Conservation (phyloP, 2,113 vertebrate genomes). For the Melanotaenia duboulayi region DNA sequence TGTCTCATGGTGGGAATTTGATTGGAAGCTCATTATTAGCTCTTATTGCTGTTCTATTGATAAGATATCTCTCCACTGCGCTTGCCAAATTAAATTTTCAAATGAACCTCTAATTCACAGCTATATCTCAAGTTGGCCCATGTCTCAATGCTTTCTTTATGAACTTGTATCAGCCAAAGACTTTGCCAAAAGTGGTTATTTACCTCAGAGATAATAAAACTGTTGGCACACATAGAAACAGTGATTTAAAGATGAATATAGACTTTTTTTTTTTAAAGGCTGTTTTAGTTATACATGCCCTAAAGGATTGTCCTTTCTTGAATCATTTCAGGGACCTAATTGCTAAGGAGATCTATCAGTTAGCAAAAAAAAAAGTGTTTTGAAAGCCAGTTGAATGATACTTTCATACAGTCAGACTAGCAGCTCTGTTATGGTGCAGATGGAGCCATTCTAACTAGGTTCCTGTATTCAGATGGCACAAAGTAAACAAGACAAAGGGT, state of each 20-base stretch:
- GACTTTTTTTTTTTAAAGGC: slow-evolving; percentile 12
- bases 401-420: not conserved
- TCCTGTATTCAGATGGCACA: not conserved
- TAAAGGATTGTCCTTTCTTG: slow-evolving; percentile 15
- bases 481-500: not conserved
- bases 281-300: slow-evolving; percentile 16
- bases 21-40: slow-evolving; percentile 41
- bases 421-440: not conserved
- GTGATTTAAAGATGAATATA: slow-evolving; percentile 31
- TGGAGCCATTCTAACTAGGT: not conserved
- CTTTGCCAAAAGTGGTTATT: slow-evolving; percentile 30
- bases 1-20: slow-evolving; percentile 35
- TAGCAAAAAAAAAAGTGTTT: slow-evolving; percentile 23
- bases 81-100: slow-evolving; percentile 21
- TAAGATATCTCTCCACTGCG: slow-evolving; percentile 13
- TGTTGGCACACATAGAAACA: slow-evolving; percentile 34
- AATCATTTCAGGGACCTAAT: slow-evolving; percentile 25
- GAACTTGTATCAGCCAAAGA: slow-evolving; percentile 37
- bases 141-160: slow-evolving; percentile 27
- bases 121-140: slow-evolving; percentile 1
- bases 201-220: slow-evolving; percentile 47
- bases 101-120: slow-evolving; percentile 25
- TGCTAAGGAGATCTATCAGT: slow-evolving; percentile 20
- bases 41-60: slow-evolving; percentile 27
- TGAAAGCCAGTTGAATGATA: slow-evolving; percentile 10